Evolutionary conservation across 2,113 vertebrate species (phyloP).

Genomic region (Tyto alba): DNA sequence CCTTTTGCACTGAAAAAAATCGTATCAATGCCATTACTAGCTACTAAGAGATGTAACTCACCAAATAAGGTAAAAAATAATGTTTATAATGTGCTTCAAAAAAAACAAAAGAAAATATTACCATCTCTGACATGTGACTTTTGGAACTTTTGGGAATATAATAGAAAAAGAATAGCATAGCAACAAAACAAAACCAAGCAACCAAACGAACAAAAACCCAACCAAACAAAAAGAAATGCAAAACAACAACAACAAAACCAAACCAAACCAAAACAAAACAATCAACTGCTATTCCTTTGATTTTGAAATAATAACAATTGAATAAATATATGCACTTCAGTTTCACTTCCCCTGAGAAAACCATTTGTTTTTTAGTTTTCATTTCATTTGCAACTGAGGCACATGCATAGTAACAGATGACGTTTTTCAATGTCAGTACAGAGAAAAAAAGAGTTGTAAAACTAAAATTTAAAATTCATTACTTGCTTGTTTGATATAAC

Average conservation of each 20-base stretch:
- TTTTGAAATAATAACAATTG: not conserved
- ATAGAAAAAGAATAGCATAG: not conserved
- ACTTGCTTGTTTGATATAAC: not conserved
- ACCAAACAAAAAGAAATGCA: too few relatives aligned
- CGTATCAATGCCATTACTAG: not conserved
- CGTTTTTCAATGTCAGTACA: not conserved
- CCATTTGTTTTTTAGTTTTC: not conserved
- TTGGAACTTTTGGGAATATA: not conserved
- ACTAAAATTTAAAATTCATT: not conserved
- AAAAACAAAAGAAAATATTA: not conserved
- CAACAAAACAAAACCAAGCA: not conserved
- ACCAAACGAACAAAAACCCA: not conserved
- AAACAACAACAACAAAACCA: not conserved
- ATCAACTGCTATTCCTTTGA: fast-evolving
- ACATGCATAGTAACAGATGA: not conserved
- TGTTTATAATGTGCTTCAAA: not conserved
- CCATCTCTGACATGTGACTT: not conserved
- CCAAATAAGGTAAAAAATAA: not conserved
- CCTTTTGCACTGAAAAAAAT: not conserved
- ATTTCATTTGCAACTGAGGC: not conserved
- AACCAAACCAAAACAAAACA: not conserved
- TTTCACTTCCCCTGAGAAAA: not conserved
- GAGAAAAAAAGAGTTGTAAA: not conserved
- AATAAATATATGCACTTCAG: fast-evolving
- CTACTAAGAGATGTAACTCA: not conserved